These are phyloP conservation scores for Karalla daura DNA, from an alignment of 2,797 vertebrate species.

Conservation along the genomic window DNA sequence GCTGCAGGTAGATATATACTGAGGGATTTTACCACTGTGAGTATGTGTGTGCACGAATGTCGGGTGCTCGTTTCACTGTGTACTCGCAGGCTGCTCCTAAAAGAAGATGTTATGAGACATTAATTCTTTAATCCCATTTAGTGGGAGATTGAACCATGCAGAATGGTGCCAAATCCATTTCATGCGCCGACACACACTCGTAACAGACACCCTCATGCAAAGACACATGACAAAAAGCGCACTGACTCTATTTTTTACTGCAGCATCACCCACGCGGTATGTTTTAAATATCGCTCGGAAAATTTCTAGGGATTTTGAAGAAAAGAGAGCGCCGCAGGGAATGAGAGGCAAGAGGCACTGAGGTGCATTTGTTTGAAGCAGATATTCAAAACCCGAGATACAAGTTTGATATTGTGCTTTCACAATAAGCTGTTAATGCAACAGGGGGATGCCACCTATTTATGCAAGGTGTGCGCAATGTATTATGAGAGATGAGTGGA, in stretches of 20 bases:
- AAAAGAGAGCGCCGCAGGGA: background rate
- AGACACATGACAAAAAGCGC: background rate
- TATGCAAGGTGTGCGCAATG: background rate
- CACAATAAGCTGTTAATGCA: background rate
- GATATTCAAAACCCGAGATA: constrained; percentile 9
- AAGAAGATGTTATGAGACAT: constrained; percentile 7
- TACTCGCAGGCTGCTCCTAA: background rate
- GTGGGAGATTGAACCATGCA: constrained; percentile 5
- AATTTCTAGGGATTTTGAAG: constrained; percentile 12
- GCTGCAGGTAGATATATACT: background rate
- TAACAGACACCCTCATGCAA: background rate
- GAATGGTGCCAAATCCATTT: background rate
- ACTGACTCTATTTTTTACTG: background rate
- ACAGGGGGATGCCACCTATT: background rate
- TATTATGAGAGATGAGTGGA: background rate
- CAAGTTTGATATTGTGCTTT: background rate
- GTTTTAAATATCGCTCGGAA: constrained; percentile 55
- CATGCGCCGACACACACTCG: background rate
- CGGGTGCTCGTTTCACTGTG: background rate
- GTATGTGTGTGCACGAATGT: background rate
- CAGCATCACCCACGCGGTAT: background rate
- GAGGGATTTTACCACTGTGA: background rate
- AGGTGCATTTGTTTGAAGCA: background rate
- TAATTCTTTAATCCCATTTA: constrained; percentile 34
- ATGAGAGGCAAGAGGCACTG: background rate